Base-by-base conservation (phyloP, 2,113 vertebrate genomes). In the Otus sunia region DNA sequence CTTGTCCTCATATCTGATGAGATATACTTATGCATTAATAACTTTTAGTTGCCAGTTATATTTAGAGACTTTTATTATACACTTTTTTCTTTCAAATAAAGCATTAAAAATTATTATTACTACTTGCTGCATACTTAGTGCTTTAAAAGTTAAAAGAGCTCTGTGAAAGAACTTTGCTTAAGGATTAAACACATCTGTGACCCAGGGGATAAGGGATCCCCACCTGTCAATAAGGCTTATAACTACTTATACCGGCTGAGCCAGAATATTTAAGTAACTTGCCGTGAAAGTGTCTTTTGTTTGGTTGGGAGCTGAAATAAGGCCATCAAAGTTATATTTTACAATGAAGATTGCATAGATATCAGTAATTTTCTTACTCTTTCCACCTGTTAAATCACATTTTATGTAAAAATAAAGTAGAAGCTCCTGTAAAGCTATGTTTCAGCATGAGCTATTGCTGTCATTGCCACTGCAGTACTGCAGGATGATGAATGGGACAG, bases 171-270 rank as follows among this genome's bases (percentile, higher is more conserved):
- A 86, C 67, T 94, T 94, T 58, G 20, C 86, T 82, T 83, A 52
- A 91, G 77, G 86, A 92, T 95, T 96, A 97, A 95, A 75, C 32
- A 79, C 36, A 73, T 91, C 74, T 59, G 50, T 90, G 92, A 88
- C 71, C 58, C 67, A 63, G 32, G 10, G 77, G 84, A 92, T 91
- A 85, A 96, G 19, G 36, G 55, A 89, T 88, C 82, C n/a, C 73
- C 50, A 83, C 32, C 86, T 92, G 95, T 20, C 96, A 95, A 92
- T 97, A 89, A 92, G 17, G 84, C 74, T 97, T 97, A 96, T 64
- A 86, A 13, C 32, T 92, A 30, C 94, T 96, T 88, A 95, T 26
- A 37, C 8, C 3, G 10, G 12, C 83, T 91, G 77, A 88, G 58
- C 32, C 27, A 81, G 27, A 52, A 22, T 19, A 11, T 79, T 96